Percentiles rank a stretch among this genome's conserved stretches.
Conservation (phyloP, 2,888 invertebrate species). For the Trichacis sp. region DNA sequence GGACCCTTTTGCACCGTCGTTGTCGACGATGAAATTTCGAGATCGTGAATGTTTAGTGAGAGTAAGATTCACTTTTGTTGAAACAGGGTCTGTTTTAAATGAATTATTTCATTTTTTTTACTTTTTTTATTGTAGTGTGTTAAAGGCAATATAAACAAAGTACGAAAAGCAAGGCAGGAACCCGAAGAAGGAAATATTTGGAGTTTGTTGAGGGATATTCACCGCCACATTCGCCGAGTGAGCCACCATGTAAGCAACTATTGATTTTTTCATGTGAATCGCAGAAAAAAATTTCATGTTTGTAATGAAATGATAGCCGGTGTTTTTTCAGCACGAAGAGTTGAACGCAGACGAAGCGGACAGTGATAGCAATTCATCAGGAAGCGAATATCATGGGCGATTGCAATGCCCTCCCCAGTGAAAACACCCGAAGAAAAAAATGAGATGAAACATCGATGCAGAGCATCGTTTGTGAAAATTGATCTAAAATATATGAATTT, state of each 20-base stretch:
- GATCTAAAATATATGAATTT: too few relatives aligned
- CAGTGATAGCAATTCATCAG: constrained; percentile 1
- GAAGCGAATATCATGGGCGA: neutral
- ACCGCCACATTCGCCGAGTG: constrained; percentile 7
- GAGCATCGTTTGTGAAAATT: too few relatives aligned
- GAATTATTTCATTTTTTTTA: neutral
- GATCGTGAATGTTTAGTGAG: neutral
- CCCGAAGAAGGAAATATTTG: constrained; percentile 12
- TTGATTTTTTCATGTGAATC: neutral
- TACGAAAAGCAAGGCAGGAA: constrained; percentile 10
- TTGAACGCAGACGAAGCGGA: neutral
- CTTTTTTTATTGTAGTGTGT: constrained; percentile 5
- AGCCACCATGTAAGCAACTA: neutral
- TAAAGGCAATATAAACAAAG: constrained; percentile 19
- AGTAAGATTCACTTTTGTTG: too few relatives aligned
- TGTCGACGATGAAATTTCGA: neutral
- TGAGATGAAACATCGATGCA: neutral
- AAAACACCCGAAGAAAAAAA: neutral
- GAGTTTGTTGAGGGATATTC: constrained; percentile 22
- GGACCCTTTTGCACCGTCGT: constrained; percentile 39
- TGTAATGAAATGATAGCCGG: too few relatives aligned
- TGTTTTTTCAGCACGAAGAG: neutral
- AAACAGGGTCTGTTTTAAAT: too few relatives aligned
- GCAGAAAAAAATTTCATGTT: neutral
- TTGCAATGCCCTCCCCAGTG: neutral